Evolutionary conservation across 1,140 invertebrate species (phyloP).

Genomic region (Teleogryllus occipitalis): DNA sequence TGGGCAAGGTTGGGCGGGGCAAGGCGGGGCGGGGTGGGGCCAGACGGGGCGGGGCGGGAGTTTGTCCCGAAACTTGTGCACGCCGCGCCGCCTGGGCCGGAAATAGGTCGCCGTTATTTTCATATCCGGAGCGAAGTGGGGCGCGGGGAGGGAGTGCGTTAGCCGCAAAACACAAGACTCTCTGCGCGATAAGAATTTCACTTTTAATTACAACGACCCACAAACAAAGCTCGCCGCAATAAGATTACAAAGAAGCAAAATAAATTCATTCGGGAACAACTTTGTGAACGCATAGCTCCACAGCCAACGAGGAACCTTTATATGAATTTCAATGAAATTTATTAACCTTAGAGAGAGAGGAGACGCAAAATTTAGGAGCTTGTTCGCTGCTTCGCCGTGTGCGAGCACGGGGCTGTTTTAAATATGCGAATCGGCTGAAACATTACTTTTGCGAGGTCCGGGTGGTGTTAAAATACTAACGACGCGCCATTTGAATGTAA

Average conservation of each 20-base stretch:
- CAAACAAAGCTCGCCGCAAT: background rate
- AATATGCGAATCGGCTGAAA: conserved; percentile 1
- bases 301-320: background rate
- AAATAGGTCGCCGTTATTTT: background rate
- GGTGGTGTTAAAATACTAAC: no score
- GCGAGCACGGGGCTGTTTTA: background rate
- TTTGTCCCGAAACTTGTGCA: no score
- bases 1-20: no score
- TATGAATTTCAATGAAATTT: conserved; percentile 6
- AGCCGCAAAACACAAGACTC: background rate
- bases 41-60: no score
- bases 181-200: background rate
- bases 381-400: background rate
- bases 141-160: background rate
- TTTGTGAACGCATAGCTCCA: background rate
- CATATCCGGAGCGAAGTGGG: background rate
- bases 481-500: no score
- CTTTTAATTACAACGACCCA: background rate
- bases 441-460: background rate
- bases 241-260: conserved; percentile 1
- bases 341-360: background rate
- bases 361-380: background rate
- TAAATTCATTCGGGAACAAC: background rate
- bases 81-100: no score
- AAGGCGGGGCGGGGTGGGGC: no score